These are phyloP conservation scores for Ceryle rudis DNA, from an alignment of 2,797 vertebrate species.

Conservation along the genomic window DNA sequence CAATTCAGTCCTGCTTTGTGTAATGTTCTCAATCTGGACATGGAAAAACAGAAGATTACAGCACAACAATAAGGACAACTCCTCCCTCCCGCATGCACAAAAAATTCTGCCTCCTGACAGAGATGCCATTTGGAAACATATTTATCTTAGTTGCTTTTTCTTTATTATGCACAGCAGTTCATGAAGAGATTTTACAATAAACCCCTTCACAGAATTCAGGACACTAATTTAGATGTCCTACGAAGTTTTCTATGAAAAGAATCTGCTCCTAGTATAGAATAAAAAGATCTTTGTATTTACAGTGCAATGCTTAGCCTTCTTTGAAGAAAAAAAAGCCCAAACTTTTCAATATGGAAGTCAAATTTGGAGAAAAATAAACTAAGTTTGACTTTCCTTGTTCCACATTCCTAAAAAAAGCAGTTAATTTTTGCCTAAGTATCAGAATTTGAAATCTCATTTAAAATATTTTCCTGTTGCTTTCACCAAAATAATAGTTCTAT, in stretches of 20 bases:
- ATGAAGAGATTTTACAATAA: background rate
- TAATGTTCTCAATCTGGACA: background rate
- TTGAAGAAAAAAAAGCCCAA: background rate
- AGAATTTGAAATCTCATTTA: background rate
- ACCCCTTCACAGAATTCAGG: background rate
- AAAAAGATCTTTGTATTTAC: background rate
- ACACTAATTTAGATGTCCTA: background rate
- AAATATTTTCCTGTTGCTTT: background rate
- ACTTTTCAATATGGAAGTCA: background rate
- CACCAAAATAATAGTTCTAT: background rate
- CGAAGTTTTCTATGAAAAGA: background rate
- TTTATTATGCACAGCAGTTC: background rate
- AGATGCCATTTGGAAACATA: background rate
- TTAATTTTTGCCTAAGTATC: background rate
- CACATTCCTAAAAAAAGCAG: background rate
- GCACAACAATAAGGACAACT: background rate
- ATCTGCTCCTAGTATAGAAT: background rate
- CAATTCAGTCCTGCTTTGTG: background rate
- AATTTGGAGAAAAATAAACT: background rate
- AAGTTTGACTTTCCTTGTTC: background rate
- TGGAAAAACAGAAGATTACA: background rate
- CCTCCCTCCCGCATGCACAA: background rate
- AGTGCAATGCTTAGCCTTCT: background rate
- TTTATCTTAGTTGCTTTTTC: background rate
- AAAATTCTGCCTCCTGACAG: background rate